Evolutionary conservation across 2,888 invertebrate species (phyloP).

Genomic region (Cephus runcator): DNA sequence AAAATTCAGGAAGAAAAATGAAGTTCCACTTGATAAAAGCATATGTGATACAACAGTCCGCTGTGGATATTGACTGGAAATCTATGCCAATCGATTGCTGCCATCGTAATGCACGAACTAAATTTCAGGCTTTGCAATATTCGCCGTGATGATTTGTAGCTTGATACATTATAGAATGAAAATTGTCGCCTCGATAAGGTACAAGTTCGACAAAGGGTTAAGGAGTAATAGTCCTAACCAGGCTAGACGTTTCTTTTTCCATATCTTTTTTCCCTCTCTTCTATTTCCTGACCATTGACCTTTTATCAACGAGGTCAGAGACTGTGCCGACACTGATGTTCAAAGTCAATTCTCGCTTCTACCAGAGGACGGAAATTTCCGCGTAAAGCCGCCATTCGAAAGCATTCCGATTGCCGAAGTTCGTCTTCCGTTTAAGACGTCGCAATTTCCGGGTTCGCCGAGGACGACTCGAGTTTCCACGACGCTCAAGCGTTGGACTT

Average conservation of each 20-base stretch:
- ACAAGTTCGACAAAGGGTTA: not conserved
- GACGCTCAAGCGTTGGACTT: not conserved
- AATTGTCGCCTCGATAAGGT: not conserved
- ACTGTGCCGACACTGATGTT: not conserved
- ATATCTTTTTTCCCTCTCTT: not conserved
- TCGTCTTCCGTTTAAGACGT: conserved; percentile 30
- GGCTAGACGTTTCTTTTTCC: not conserved
- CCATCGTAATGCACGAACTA: too few species aligned
- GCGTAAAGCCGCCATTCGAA: not conserved
- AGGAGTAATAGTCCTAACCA: not conserved
- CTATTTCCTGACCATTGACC: not conserved
- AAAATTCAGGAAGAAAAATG: too few species aligned
- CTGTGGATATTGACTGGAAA: too few species aligned
- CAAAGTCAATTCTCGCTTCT: not conserved
- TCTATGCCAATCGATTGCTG: too few species aligned
- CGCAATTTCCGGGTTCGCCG: conserved; percentile 32
- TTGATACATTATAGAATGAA: not conserved
- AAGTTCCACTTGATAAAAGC: too few species aligned
- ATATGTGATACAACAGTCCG: too few species aligned
- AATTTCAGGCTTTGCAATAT: too few species aligned
- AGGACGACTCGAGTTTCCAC: not conserved
- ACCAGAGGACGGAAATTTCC: not conserved
- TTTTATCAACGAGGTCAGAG: not conserved
- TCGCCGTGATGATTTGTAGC: too few species aligned
- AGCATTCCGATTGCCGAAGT: conserved; percentile 19